Evolutionary conservation across 1,140 invertebrate genomes (phyloP).

Genomic region (Diprion similis): DNA sequence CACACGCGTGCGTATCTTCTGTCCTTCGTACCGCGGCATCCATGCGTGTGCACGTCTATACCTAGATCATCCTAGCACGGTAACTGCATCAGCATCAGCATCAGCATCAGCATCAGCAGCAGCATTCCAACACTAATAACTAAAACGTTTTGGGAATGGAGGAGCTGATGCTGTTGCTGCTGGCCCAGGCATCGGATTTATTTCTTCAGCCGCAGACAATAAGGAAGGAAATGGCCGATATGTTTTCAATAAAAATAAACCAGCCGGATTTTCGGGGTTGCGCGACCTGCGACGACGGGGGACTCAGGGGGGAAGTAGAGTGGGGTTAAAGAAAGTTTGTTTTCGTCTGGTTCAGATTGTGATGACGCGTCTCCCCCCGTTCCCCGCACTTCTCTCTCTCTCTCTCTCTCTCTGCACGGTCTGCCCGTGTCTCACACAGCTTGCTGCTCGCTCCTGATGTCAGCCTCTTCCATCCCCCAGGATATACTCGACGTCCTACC

Average conservation of each 20-base stretch:
- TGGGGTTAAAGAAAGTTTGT: slow-evolving; percentile 3
- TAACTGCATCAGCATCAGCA: no score
- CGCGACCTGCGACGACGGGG: no score
- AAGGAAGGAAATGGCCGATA: slow-evolving; percentile 5
- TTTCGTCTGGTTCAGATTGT: slow-evolving; percentile 2
- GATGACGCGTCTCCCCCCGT: not conserved
- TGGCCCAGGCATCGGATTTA: not conserved
- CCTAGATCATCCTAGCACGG: not conserved
- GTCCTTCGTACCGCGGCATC: no score
- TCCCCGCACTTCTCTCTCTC: no score
- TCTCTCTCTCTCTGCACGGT: no score
- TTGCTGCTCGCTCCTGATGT: no score
- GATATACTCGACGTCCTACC: no score
- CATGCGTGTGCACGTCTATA: not conserved
- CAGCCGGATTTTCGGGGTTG: not conserved
- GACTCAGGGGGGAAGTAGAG: not conserved
- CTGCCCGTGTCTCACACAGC: no score
- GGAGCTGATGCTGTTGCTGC: not conserved
- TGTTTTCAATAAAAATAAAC: slow-evolving; percentile 8
- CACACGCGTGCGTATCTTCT: no score
- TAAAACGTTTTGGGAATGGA: not conserved
- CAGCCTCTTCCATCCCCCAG: no score
- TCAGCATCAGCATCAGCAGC: not conserved
- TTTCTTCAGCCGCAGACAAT: slow-evolving; percentile 7
- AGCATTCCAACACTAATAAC: not conserved